A percentile compares a stretch with the other conserved stretches of the same genome.
These are phyloP conservation scores for Gorsachius goisagi DNA, from an alignment of 2,113 vertebrate genomes.

Conservation along the genomic window DNA sequence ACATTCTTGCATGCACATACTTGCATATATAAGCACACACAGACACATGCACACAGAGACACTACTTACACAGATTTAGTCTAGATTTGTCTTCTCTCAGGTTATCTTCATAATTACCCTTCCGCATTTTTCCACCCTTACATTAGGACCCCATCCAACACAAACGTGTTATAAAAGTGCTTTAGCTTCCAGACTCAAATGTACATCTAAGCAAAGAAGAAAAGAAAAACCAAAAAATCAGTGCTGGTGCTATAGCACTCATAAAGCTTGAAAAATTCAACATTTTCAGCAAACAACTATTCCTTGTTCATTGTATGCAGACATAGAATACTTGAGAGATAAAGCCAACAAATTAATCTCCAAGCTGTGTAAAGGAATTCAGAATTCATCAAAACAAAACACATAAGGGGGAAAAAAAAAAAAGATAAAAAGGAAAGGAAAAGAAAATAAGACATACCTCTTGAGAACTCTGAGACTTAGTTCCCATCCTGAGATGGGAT, in stretches of 20 bases:
- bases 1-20: background rate
- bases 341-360: background rate
- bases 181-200: background rate
- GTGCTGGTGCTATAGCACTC: background rate
- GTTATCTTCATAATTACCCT: background rate
- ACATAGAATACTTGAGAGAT: background rate
- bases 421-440: rapidly evolving
- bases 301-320: background rate
- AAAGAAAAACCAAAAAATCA: background rate
- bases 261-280: background rate
- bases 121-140: background rate
- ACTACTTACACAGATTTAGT: background rate
- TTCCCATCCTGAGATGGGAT: background rate
- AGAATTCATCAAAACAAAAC: background rate
- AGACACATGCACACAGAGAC: background rate
- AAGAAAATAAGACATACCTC: rapidly evolving
- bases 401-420: background rate
- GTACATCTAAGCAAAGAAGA: background rate
- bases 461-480: background rate
- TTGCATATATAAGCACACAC: background rate
- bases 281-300: background rate
- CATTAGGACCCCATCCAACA: background rate
- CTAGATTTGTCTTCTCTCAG: background rate
- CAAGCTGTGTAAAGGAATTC: background rate
- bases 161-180: background rate